phyloP scores from a whole-genome alignment of 2,113 vertebrate species.

The Synchiropus splendidus region DNA sequence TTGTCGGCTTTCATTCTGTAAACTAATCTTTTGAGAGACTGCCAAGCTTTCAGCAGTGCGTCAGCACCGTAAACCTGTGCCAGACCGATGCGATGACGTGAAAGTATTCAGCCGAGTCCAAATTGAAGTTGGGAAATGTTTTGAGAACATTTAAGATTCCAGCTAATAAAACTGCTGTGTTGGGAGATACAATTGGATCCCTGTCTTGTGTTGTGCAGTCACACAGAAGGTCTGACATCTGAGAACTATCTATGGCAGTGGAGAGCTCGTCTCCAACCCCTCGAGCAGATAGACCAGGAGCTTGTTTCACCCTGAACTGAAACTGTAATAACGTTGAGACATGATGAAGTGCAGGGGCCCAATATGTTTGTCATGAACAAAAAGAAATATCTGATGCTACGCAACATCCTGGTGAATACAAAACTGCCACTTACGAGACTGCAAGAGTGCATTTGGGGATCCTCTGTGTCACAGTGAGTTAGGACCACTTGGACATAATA shows the following conservation, averaged over 20 bases:
- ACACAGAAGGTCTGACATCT: constrained; percentile 13
- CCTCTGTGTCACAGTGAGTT: no score
- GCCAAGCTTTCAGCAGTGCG: constrained; percentile 12
- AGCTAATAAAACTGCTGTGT: constrained; percentile 8
- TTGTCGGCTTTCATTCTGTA: constrained; percentile 11
- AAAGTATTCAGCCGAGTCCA: not conserved
- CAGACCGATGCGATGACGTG: constrained; percentile 6
- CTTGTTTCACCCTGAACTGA: constrained; percentile 12
- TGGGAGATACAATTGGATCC: constrained; percentile 4
- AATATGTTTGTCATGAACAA: constrained; percentile 4
- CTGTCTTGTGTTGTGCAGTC: constrained; percentile 4
- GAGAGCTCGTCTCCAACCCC: constrained; percentile 31
- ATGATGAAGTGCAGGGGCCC: constrained; percentile 6
- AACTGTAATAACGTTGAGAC: constrained; percentile 14
- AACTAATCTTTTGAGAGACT: constrained; percentile 18
- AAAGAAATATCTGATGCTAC: not conserved
- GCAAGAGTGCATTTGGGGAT: no score
- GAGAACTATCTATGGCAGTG: constrained; percentile 29
- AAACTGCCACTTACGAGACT: constrained; percentile 2
- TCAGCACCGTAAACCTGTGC: constrained; percentile 13
- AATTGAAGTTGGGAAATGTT: constrained; percentile 2
- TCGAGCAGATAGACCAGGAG: constrained; percentile 28
- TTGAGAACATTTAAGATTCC: not conserved
- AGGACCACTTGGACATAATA: no score
- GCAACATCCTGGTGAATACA: constrained; percentile 7